phyloP scores from a whole-genome alignment of 2,113 vertebrate genomes.

The Trichechus manatus region DNA sequence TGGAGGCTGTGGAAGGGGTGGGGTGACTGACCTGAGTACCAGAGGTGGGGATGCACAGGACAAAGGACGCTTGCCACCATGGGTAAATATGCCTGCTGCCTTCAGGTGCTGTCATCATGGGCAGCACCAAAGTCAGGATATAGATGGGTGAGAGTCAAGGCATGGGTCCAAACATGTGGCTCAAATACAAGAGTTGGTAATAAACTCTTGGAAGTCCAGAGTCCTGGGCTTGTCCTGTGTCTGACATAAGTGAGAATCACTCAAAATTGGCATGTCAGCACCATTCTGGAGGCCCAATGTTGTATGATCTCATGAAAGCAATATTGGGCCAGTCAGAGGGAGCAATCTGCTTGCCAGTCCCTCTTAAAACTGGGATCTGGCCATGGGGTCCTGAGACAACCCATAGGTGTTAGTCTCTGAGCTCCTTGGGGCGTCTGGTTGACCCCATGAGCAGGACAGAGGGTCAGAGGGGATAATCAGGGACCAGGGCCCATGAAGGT shows the following conservation, averaged over 20 bases:
- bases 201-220: not conserved
- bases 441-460: not conserved
- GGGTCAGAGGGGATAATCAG: not conserved
- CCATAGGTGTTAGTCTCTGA: not conserved
- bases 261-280: not conserved
- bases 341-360: not conserved
- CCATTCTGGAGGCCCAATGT: not conserved
- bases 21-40: not conserved
- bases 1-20: not conserved
- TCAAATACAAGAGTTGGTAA: not conserved
- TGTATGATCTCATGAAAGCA: not conserved
- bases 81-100: not conserved
- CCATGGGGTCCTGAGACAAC: not conserved
- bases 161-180: not conserved
- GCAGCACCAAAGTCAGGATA: not conserved
- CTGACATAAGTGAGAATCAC: not conserved
- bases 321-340: not conserved
- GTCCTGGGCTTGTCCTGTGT: not conserved
- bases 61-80: not conserved
- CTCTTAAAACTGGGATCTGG: not conserved
- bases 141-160: not conserved
- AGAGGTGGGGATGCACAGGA: not conserved
- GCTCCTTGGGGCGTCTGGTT: not conserved
- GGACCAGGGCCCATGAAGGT: not conserved
- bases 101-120: not conserved